Evolutionary conservation across 2,797 vertebrate genomes (phyloP).

Genomic region (Sebastes iracundus): DNA sequence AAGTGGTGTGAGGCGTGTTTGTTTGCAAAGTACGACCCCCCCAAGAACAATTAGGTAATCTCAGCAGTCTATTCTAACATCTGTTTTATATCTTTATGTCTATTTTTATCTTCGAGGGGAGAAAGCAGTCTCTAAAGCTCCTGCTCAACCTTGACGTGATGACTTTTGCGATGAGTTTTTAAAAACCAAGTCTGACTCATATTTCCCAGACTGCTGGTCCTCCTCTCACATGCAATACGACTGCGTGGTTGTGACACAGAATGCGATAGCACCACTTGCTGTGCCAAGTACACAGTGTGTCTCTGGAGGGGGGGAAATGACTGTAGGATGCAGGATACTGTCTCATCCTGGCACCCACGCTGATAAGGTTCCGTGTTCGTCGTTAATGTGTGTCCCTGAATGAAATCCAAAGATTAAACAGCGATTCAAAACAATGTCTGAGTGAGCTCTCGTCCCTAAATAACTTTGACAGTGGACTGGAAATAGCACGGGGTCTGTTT

Average conservation of each 20-base stretch:
- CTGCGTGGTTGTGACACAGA: constrained; percentile 66
- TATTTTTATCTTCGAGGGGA: background rate
- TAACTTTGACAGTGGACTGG: constrained; percentile 40
- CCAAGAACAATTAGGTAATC: constrained; percentile 13
- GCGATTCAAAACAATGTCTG: constrained; percentile 37
- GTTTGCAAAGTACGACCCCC: background rate
- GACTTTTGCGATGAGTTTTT: constrained; percentile 50
- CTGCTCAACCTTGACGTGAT: constrained; percentile 38
- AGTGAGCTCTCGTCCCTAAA: constrained; percentile 32
- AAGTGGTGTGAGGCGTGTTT: constrained; percentile 20
- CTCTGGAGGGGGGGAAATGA: constrained; percentile 17
- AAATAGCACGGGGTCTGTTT: constrained; percentile 30
- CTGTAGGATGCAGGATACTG: constrained; percentile 48
- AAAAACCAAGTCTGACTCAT: constrained; percentile 65
- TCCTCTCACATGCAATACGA: constrained; percentile 69
- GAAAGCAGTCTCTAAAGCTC: constrained; percentile 23
- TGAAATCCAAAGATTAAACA: constrained; percentile 42
- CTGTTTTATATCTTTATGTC: background rate
- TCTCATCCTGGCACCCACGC: constrained; percentile 54
- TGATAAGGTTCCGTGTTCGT: constrained; percentile 46
- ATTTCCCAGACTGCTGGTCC: constrained; percentile 65
- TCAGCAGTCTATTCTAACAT: background rate
- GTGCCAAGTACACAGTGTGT: constrained; percentile 73
- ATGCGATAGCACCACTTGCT: constrained; percentile 72
- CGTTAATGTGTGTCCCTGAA: constrained; percentile 37